Conservation (phyloP, 2,797 vertebrate genomes). For the Nasua narica region DNA sequence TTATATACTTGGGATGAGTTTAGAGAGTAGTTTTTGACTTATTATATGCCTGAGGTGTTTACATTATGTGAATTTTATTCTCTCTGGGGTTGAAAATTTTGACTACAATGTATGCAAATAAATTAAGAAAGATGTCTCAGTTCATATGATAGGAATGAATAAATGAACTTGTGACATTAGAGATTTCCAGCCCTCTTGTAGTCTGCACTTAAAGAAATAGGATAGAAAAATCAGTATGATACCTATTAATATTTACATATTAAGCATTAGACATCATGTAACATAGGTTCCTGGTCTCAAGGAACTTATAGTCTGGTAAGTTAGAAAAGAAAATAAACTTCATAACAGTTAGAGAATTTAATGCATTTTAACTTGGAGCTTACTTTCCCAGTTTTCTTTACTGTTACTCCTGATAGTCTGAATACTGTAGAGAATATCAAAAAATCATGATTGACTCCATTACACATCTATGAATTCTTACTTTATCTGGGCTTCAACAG, state of each 20-base stretch:
- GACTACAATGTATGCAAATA: background rate
- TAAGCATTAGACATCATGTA: background rate
- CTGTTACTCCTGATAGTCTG: background rate
- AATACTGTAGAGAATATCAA: background rate
- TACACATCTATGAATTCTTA: background rate
- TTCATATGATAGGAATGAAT: background rate
- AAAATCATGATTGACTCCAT: background rate
- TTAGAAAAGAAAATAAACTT: background rate
- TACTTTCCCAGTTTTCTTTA: background rate
- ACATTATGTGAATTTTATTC: background rate
- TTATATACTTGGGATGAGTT: background rate
- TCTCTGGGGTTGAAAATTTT: background rate
- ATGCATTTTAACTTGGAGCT: background rate
- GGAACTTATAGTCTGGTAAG: background rate
- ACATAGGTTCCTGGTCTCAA: background rate
- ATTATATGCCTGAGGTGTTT: background rate
- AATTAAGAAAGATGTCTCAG: background rate
- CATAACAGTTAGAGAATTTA: background rate
- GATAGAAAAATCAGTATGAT: background rate
- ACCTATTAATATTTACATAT: background rate
- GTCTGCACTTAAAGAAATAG: background rate
- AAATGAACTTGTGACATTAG: background rate
- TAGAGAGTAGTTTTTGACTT: background rate
- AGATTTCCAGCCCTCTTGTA: background rate
- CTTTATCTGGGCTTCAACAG: background rate